These are phyloP conservation scores for Carcinoscorpius rotundicauda DNA, from an alignment of 1,140 invertebrate genomes.

Conservation along the genomic window DNA sequence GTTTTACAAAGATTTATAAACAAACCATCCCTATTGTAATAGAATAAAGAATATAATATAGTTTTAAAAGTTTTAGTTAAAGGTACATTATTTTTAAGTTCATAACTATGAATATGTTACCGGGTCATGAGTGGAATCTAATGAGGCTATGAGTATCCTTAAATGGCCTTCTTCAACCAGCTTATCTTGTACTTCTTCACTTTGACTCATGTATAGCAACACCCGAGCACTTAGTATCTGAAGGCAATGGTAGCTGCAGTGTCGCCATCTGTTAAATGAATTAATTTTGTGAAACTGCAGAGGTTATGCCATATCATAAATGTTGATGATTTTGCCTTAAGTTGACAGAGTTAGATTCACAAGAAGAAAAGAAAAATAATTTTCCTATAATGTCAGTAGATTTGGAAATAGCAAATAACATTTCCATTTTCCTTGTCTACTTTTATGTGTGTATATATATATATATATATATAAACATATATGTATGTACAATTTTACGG, in stretches of 20 bases:
- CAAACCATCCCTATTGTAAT: no score
- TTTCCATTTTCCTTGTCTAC: no score
- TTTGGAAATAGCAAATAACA: background rate
- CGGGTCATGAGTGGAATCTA: slow-evolving; percentile 51
- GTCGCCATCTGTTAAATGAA: slow-evolving; percentile 38
- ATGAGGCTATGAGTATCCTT: slow-evolving; percentile 43
- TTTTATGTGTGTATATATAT: no score
- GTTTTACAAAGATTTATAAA: no score
- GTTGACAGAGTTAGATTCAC: no score
- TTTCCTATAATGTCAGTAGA: background rate
- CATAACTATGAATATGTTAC: slow-evolving; percentile 29
- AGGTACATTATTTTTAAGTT: no score
- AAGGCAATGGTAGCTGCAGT: slow-evolving; percentile 52
- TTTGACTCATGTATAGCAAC: slow-evolving; percentile 46
- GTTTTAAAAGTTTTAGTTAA: no score
- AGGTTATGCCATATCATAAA: background rate
- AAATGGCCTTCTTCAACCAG: slow-evolving; percentile 44
- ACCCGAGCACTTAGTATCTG: slow-evolving; percentile 49
- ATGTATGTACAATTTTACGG: no score
- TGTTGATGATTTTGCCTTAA: slow-evolving; percentile 3
- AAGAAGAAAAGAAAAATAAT: background rate
- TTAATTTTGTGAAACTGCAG: background rate
- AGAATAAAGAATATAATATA: no score
- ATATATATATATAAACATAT: no score
- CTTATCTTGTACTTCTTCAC: slow-evolving; percentile 37